A percentile compares a stretch with the other conserved stretches of the same genome.
Evolutionary conservation across 2,113 vertebrate genomes (phyloP).

Genomic region (Megaptera novaeangliae): DNA sequence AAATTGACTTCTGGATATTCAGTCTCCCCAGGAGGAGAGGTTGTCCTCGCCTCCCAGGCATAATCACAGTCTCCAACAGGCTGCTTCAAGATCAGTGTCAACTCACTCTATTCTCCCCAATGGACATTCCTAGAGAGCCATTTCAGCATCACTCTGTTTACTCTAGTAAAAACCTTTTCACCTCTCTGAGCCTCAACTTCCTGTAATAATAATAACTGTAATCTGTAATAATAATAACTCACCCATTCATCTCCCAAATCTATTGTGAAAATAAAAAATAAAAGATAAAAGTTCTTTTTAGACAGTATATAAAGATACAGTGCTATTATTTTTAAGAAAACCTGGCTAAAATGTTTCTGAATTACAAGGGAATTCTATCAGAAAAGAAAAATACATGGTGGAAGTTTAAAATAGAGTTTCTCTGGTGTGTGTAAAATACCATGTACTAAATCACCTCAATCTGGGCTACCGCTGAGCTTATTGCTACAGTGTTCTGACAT

Average conservation of each 20-base stretch:
- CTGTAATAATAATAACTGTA: background rate
- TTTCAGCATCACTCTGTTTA: background rate
- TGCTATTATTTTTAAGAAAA: background rate
- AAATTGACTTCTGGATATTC: background rate
- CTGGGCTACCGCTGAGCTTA: background rate
- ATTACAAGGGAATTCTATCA: background rate
- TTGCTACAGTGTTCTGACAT: background rate
- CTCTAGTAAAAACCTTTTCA: background rate
- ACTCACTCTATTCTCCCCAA: background rate
- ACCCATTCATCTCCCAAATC: background rate
- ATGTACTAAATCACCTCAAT: background rate
- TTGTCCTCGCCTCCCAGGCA: accelerated
- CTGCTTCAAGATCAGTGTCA: background rate
- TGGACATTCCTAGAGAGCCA: background rate
- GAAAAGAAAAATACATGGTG: background rate
- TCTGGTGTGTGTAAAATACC: background rate
- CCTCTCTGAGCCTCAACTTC: background rate
- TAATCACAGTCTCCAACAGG: background rate
- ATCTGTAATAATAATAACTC: background rate
- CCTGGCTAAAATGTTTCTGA: background rate
- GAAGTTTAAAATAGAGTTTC: background rate
- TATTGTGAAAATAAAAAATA: background rate
- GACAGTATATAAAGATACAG: background rate
- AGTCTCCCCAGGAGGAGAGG: background rate
- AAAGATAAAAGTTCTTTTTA: background rate